Evolutionary conservation across 2,113 vertebrate species (phyloP).

Genomic region (Sterna hirundo): DNA sequence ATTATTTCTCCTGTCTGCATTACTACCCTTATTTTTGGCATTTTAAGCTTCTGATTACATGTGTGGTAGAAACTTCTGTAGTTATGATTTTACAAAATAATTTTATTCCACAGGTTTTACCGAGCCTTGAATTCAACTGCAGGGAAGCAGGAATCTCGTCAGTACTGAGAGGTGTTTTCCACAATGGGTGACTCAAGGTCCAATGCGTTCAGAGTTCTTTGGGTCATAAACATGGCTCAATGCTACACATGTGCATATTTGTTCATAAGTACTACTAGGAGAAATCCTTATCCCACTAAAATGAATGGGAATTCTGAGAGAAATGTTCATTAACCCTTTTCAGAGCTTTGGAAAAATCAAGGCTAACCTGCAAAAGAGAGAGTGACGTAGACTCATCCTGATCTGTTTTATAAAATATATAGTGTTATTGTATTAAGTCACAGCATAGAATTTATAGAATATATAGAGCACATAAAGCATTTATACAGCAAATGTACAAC

Average conservation of each 20-base stretch:
- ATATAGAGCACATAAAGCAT: not conserved
- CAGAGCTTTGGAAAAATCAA: not conserved
- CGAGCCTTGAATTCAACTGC: not conserved
- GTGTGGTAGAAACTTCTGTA: not conserved
- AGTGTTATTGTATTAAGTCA: not conserved
- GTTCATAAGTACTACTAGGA: not conserved
- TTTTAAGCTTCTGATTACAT: slow-evolving; percentile 35
- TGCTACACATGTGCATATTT: not conserved
- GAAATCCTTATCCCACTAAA: not conserved
- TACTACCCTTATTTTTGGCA: not conserved
- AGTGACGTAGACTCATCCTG: not conserved
- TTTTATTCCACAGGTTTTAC: not conserved
- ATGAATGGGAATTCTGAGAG: not conserved
- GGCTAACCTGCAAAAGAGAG: not conserved
- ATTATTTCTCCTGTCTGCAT: not conserved
- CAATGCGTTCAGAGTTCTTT: not conserved
- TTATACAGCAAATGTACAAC: not conserved
- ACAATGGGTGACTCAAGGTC: not conserved
- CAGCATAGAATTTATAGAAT: not conserved
- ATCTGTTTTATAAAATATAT: not conserved
- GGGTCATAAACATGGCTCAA: not conserved
- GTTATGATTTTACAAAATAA: slow-evolving; percentile 38
- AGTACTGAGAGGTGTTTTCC: not conserved
- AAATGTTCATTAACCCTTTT: not conserved
- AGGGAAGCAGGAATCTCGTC: not conserved